A percentile compares a stretch with the other conserved stretches of the same genome.
phyloP scores from a whole-genome alignment of 2,113 vertebrate species.

The Odocoileus virginianus region DNA sequence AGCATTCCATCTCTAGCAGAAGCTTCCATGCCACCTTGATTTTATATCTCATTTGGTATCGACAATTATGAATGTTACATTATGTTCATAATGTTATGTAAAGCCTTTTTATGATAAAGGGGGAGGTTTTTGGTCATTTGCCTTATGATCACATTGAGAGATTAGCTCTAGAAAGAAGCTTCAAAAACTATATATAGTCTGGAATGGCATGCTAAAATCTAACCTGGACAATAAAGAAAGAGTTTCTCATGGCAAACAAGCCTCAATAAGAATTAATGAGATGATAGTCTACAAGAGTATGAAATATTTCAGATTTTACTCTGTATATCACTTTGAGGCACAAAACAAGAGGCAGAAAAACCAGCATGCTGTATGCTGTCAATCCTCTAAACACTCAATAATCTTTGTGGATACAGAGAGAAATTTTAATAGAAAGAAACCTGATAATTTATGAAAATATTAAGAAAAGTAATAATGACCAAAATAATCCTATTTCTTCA shows the following conservation, averaged over 20 bases:
- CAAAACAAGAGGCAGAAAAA: slow-evolving; percentile 49
- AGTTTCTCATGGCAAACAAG: neutral
- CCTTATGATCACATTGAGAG: neutral
- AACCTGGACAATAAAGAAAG: neutral
- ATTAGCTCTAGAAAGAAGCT: neutral
- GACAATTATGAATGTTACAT: neutral
- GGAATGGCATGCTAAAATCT: neutral
- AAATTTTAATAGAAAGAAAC: slow-evolving; percentile 59
- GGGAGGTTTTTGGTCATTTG: neutral
- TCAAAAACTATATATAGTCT: neutral
- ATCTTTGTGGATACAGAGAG: slow-evolving; percentile 54
- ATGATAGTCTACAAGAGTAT: slow-evolving; percentile 41
- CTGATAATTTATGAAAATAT: slow-evolving; percentile 50
- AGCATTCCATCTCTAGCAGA: neutral
- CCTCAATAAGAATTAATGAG: neutral
- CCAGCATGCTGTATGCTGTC: slow-evolving; percentile 2
- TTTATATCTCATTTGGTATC: neutral
- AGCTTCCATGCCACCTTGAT: neutral
- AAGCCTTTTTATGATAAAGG: neutral
- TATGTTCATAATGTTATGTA: neutral
- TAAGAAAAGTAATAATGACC: slow-evolving; percentile 55
- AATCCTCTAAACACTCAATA: slow-evolving; percentile 48
- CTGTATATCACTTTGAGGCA: slow-evolving; percentile 49
- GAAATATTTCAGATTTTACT: slow-evolving; percentile 40
- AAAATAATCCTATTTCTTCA: slow-evolving; percentile 56